phyloP scores from a whole-genome alignment of 2,888 invertebrate genomes.

The Parnassius mnemosyne region DNA sequence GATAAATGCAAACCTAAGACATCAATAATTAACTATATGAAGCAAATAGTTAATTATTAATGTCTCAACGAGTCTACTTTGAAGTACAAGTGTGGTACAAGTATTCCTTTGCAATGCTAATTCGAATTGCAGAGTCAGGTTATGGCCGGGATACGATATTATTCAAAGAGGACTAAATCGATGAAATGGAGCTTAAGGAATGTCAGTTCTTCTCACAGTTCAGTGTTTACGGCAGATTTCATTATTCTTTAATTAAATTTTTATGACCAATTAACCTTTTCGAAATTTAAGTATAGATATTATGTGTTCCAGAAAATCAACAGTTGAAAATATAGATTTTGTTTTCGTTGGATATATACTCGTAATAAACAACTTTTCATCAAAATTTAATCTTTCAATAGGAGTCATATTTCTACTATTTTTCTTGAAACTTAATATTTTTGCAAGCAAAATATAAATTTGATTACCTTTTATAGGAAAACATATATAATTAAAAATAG shows the following conservation, averaged over 20 bases:
- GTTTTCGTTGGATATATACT: too few relatives aligned
- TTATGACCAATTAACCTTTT: too few relatives aligned
- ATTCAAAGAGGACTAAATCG: slow-evolving; percentile 15
- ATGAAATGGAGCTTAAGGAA: slow-evolving; percentile 23
- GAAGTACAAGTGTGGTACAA: slow-evolving; percentile 12
- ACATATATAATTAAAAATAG: too few relatives aligned
- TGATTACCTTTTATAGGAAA: too few relatives aligned
- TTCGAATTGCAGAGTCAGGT: slow-evolving; percentile 25
- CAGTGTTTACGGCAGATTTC: slow-evolving; percentile 37
- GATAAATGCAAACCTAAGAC: not conserved
- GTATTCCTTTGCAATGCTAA: slow-evolving; percentile 23
- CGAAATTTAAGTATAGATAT: too few relatives aligned
- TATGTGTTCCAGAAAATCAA: too few relatives aligned
- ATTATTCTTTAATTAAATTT: not conserved
- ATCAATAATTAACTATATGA: not conserved
- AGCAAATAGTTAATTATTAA: not conserved
- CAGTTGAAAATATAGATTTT: too few relatives aligned
- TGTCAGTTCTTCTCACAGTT: slow-evolving; percentile 41
- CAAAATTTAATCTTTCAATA: too few relatives aligned
- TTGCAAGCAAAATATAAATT: too few relatives aligned
- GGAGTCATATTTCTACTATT: too few relatives aligned
- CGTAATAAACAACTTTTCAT: too few relatives aligned
- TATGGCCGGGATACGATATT: slow-evolving; percentile 15
- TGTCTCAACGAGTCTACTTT: slow-evolving; percentile 11
- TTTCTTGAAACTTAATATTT: too few relatives aligned